These are phyloP conservation scores for Heteromyza rotundicornis DNA, from an alignment of 2,888 invertebrate genomes.

Conservation along the genomic window DNA sequence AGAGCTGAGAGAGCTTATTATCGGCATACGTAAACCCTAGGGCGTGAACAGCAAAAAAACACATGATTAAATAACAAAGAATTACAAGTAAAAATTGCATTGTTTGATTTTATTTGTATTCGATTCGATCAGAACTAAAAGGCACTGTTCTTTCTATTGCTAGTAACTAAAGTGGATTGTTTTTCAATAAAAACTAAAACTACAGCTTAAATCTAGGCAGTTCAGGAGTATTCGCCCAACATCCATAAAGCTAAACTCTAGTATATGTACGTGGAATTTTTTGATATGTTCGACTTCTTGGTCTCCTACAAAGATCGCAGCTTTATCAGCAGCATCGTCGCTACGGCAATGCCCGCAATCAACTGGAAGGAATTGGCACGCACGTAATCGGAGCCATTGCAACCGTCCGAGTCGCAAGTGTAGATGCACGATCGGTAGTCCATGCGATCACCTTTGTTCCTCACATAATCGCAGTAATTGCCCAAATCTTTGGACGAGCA, in stretches of 20 bases:
- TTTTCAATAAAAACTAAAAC: neutral
- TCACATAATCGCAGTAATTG: constrained; percentile 87
- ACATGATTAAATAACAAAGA: too few relatives aligned
- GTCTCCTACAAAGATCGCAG: neutral
- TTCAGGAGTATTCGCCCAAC: too few relatives aligned
- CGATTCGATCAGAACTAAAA: too few relatives aligned
- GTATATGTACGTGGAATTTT: too few relatives aligned
- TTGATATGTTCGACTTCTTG: neutral
- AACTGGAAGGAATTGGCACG: constrained; percentile 10
- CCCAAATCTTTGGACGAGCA: constrained; percentile 87
- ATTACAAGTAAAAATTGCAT: too few relatives aligned
- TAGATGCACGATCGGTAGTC: constrained; percentile 87
- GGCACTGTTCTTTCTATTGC: too few relatives aligned
- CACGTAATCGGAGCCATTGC: constrained; percentile 69
- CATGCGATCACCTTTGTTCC: constrained; percentile 82
- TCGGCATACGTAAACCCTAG: too few relatives aligned
- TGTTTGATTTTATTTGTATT: too few relatives aligned
- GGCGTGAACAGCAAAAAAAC: too few relatives aligned
- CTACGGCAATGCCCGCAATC: constrained; percentile 33
- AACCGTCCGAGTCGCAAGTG: constrained; percentile 83
- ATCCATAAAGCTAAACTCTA: neutral
- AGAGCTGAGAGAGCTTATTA: too few relatives aligned
- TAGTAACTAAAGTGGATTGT: too few relatives aligned
- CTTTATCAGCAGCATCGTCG: constrained; percentile 3
- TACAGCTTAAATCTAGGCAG: constrained; percentile 1